phyloP scores from a whole-genome alignment of 2,888 invertebrate species.

The Melinopterus prodromus region DNA sequence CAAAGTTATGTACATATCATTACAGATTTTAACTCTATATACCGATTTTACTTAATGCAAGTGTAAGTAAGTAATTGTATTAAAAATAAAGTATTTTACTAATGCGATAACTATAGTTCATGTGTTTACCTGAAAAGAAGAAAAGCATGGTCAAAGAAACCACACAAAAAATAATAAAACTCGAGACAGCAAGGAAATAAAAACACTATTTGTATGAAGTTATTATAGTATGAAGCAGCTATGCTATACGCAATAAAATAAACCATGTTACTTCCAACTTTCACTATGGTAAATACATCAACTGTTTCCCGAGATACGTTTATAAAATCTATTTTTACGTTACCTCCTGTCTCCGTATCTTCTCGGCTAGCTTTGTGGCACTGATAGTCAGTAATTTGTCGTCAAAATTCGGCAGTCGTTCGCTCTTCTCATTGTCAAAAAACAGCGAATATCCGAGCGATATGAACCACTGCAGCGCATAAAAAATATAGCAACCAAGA shows the following conservation, averaged over 20 bases:
- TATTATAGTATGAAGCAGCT: too few relatives aligned
- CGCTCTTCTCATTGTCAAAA: slow-evolving; percentile 18
- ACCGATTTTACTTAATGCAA: not conserved
- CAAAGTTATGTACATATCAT: too few relatives aligned
- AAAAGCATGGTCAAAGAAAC: too few relatives aligned
- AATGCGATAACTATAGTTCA: too few relatives aligned
- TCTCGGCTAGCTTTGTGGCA: slow-evolving; percentile 72
- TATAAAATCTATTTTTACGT: slow-evolving; percentile 44
- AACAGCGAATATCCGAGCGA: slow-evolving; percentile 18
- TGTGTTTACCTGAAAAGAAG: too few relatives aligned
- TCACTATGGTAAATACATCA: not conserved
- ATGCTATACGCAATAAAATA: too few relatives aligned
- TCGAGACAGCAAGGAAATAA: too few relatives aligned
- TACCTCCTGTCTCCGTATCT: slow-evolving; percentile 78
- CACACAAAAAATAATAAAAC: too few relatives aligned
- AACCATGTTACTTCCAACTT: not conserved
- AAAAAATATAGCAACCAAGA: not conserved
- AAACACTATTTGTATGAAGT: too few relatives aligned
- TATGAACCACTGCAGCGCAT: slow-evolving; percentile 27
- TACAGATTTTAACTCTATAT: too few relatives aligned
- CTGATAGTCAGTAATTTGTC: slow-evolving; percentile 58
- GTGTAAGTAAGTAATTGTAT: not conserved
- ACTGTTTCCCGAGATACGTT: not conserved
- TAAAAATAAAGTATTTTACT: too few relatives aligned
- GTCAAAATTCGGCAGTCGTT: slow-evolving; percentile 10